Conservation (phyloP, 2,113 vertebrate genomes). For the Hylia prasina region DNA sequence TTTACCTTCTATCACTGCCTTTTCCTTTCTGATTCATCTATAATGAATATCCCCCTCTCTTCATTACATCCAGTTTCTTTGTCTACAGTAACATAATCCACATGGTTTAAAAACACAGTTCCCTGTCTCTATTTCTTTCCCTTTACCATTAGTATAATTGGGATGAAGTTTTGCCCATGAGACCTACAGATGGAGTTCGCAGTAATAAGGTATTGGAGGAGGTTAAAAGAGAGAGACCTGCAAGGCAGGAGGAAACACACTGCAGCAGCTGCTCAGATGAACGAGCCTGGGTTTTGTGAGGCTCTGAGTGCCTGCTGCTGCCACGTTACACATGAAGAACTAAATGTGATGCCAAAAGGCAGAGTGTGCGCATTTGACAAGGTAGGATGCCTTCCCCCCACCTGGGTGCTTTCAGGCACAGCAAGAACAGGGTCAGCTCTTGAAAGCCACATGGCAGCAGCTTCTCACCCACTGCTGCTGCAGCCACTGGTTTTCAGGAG, state of each 20-base stretch:
- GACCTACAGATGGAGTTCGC: neutral
- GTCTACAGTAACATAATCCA: neutral
- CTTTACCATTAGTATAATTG: constrained; percentile 9
- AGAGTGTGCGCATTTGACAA: neutral
- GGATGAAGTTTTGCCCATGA: neutral
- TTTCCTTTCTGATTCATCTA: constrained; percentile 16
- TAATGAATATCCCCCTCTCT: constrained; percentile 6
- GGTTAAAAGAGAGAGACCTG: neutral
- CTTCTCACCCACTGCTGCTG: neutral
- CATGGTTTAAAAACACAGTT: neutral
- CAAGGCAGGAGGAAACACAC: neutral
- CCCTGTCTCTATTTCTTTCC: neutral
- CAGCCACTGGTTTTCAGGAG: rapidly evolving
- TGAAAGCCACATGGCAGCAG: neutral
- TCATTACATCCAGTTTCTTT: constrained; percentile 11
- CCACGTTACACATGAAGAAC: rapidly evolving
- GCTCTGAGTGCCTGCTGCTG: neutral
- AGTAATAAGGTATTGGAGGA: neutral
- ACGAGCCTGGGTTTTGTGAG: neutral
- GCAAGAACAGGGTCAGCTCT: neutral
- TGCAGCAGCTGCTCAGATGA: neutral
- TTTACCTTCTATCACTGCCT: neutral
- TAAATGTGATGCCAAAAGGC: neutral
- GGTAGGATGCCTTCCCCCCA: neutral
- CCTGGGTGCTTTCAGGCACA: neutral